Base-by-base conservation (phyloP, 2,888 invertebrate species). In the Sarcophaga variegata region DNA sequence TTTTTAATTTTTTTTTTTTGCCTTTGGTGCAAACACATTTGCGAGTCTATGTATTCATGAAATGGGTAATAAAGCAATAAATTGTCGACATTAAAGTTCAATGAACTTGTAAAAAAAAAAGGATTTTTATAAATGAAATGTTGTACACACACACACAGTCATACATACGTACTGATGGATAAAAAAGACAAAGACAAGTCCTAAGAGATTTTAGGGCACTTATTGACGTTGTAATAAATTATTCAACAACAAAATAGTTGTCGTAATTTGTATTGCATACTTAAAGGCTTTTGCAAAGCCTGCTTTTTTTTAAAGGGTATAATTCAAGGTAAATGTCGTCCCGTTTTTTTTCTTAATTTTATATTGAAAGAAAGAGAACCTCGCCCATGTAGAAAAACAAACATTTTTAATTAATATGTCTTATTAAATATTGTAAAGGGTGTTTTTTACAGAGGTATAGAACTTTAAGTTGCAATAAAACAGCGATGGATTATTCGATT, bases 31-130 rank as follows among this genome's bases (percentile, higher is more conserved):
- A 54, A 54, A 54, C 4, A 54, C 37, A 49, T 49, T 12, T 49
- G 12, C 11, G 49, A 49, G 10, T 49, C 3, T 49, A 49, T 49
- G 4, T 14, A 49, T 14, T 14, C 14, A 49, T 49, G 49, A 49
- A 49, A 49, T 49, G 54, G 17, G 17, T 17, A 54, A 66, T 77
- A 71, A 17, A 72, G 10, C 6, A 59, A 69, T n/a, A n/a, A 71
- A 77, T 71, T 83, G 71, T 27, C 63, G 70, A 10, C 77, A 71
- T 66, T 37, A 25, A 37, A 72, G 77, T 77, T 77, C 66, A 83
- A 62, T 83, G 67, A 83, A 78, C 83, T 78, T 78, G 49, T 62
- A 47, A 78, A 49, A 72, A 20, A 54, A 54, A 5, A 54, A 17
- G 17, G 4, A 4, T 54, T 17, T 54, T 77, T 66, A 25, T 64